phyloP scores from a whole-genome alignment of 2,113 vertebrate genomes.

The Scophthalmus maximus region DNA sequence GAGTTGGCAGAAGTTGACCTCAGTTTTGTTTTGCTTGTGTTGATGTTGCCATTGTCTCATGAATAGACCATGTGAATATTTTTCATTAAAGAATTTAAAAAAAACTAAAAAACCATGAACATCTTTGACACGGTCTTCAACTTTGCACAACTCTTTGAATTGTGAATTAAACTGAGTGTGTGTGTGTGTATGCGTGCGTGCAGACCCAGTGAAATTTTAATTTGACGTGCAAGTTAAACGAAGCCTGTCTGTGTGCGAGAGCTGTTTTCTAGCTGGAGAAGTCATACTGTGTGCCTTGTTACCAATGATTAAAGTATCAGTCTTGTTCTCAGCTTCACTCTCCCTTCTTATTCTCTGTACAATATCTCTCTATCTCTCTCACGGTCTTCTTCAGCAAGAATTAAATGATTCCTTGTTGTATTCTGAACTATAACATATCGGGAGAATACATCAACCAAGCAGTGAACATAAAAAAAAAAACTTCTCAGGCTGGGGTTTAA shows the following conservation, averaged over 20 bases:
- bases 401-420: no score
- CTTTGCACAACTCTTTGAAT: constrained; percentile 38
- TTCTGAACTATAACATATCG: no score
- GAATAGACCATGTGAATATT: constrained; percentile 30
- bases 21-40: constrained; percentile 33
- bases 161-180: constrained; percentile 60
- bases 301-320: constrained; percentile 23
- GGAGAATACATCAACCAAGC: background rate
- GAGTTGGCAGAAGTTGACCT: constrained; percentile 33
- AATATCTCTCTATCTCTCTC: background rate
- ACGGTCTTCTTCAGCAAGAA: background rate
- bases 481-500: no score
- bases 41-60: constrained; percentile 38
- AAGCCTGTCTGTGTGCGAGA: constrained; percentile 8
- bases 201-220: background rate
- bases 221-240: constrained; percentile 35
- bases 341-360: background rate
- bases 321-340: background rate
- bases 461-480: no score
- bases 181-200: constrained; percentile 1
- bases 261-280: constrained; percentile 11
- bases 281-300: constrained; percentile 22
- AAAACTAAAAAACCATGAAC: constrained; percentile 4
- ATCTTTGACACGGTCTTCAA: constrained; percentile 34
- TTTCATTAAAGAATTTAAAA: constrained; percentile 53